phyloP scores from a whole-genome alignment of 1,140 invertebrate genomes.

The Drosophila mayri region DNA sequence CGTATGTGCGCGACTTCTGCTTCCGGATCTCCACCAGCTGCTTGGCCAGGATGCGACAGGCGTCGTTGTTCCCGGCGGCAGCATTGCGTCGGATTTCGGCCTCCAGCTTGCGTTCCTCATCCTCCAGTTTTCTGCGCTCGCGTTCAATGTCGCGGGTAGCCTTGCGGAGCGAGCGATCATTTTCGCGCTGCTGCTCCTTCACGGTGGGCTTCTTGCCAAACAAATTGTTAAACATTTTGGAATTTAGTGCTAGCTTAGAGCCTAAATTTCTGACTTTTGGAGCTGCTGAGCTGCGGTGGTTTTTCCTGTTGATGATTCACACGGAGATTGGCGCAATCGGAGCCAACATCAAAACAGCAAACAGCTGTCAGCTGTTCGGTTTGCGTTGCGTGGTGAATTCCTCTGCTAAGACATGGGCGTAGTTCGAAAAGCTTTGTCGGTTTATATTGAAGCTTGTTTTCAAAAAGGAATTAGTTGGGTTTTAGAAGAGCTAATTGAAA shows the following conservation, averaged over 20 bases:
- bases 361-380: conserved; percentile 37
- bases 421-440: background rate
- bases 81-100: conserved; percentile 95
- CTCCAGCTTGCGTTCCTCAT: conserved; percentile 96
- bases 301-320: conserved; percentile 64
- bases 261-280: background rate
- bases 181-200: conserved; percentile 91
- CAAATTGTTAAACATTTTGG: conserved; percentile 85
- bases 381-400: conserved; percentile 20
- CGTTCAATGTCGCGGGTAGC: conserved; percentile 93
- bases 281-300: conserved; percentile 7
- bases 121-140: conserved; percentile 91
- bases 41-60: conserved; percentile 93
- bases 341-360: conserved; percentile 48
- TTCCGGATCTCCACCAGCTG: conserved; percentile 94
- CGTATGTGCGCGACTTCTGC: conserved; percentile 93
- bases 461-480: background rate
- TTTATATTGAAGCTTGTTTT: background rate
- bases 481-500: background rate
- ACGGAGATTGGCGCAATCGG: conserved; percentile 12
- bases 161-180: conserved; percentile 92
- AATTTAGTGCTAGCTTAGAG: conserved; percentile 4
- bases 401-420: too few species aligned
- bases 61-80: conserved; percentile 94
- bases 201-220: conserved; percentile 87